These are phyloP conservation scores for Echinarachnius parma DNA, from an alignment of 53 echinoderm and acorn worm genomes.

Conservation along the genomic window DNA sequence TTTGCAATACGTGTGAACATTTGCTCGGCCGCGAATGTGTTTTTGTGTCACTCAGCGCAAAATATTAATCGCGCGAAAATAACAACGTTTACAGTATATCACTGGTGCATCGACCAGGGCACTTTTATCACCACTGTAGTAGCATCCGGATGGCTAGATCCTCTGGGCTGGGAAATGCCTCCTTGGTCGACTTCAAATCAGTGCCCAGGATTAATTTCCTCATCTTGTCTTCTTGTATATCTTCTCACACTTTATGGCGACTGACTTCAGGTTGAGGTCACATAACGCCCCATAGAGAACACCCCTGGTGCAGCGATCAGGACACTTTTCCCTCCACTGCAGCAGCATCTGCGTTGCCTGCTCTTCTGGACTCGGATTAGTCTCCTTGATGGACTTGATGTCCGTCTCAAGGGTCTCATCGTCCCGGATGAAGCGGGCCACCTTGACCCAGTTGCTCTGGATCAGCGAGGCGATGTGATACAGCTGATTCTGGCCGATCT, in stretches of 20 bases:
- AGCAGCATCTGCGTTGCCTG: constrained; percentile 97
- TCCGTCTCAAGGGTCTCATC: constrained; percentile 90
- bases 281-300: constrained; percentile 72
- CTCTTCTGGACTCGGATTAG: constrained; percentile 68
- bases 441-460: constrained; percentile 92
- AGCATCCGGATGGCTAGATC: too few relatives aligned
- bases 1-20: too few relatives aligned
- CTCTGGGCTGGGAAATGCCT: too few relatives aligned
- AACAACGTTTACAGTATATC: too few relatives aligned
- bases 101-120: too few relatives aligned
- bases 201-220: too few relatives aligned
- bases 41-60: too few relatives aligned
- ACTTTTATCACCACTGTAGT: too few relatives aligned
- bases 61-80: too few relatives aligned
- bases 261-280: constrained; percentile 80
- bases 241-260: constrained; percentile 79
- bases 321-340: constrained; percentile 94
- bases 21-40: too few relatives aligned
- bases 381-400: constrained; percentile 76
- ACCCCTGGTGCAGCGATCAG: constrained; percentile 83
- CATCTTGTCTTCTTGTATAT: constrained; percentile 68
- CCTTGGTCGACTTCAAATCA: too few relatives aligned
- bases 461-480: constrained; percentile 92
- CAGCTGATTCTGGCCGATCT: constrained; percentile 75
- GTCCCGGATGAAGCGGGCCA: constrained; percentile 81